Conservation (phyloP, 2,113 vertebrate species). For the Amazona guildingii region DNA sequence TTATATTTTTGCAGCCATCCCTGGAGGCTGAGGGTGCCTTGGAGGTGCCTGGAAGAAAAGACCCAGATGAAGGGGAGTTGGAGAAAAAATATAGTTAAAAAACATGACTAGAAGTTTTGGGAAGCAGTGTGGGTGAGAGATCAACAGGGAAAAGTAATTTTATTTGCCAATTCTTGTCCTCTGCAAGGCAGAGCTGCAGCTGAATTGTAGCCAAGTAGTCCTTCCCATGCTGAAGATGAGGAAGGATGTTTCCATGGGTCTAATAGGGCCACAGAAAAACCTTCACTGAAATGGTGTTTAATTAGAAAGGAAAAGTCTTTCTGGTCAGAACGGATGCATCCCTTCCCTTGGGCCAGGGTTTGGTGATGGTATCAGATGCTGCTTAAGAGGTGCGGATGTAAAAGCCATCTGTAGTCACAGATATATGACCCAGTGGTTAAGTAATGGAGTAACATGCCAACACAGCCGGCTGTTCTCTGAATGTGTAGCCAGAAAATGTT, state of each 20-base stretch:
- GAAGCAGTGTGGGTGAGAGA: neutral
- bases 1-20: neutral
- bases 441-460: slow-evolving; percentile 61
- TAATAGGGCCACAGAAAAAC: neutral
- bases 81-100: neutral
- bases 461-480: slow-evolving; percentile 36
- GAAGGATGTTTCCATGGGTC: neutral
- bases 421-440: slow-evolving; percentile 63
- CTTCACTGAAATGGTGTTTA: neutral
- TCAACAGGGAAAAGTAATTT: neutral
- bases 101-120: neutral
- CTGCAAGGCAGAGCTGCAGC: neutral
- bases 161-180: neutral
- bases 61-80: neutral
- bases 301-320: slow-evolving; percentile 28
- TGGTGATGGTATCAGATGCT: slow-evolving; percentile 42
- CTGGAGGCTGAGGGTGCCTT: neutral
- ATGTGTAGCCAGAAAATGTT: slow-evolving; percentile 63
- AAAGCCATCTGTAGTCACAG: slow-evolving; percentile 67
- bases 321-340: slow-evolving; percentile 3
- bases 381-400: slow-evolving; percentile 31
- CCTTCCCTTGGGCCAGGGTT: neutral
- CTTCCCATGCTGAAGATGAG: neutral
- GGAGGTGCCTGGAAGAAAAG: neutral
- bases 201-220: neutral